Evolutionary conservation across 2,888 invertebrate species (phyloP), one percentile per base, ranked within the genome.

Genomic region (Volucella inflata): DNA sequence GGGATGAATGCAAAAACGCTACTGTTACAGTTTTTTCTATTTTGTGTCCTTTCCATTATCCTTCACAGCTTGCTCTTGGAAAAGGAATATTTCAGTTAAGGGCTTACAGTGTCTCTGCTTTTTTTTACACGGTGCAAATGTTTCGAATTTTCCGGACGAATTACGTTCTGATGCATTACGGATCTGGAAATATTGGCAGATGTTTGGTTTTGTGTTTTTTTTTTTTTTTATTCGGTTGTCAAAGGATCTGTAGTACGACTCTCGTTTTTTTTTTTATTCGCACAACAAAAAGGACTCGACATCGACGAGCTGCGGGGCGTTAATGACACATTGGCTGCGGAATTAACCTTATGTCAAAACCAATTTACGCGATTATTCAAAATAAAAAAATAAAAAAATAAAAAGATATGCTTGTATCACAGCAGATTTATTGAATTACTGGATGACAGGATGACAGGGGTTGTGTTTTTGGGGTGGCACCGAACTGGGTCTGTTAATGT

Each of bases 301-400:
- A 55, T 78, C 70, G 38, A 57, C 76, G 60, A 62, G 72, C 80
- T 68, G 72, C 80, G 72, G 80, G 76, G 68, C 76, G 72, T 85
- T 85, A 85, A 85, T 85, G 85, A 80, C 80, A 84, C 79, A 76
- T 79, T 84, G 84, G 75, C 84, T 67, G 55, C 68, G 67, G 85
- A 77, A 76, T 85, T 85, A 85, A 85, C 85, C 80, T 80, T 80
- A 76, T 85, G 85, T 85, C 85, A 77, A 85, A 85, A 80, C 80
- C 85, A 85, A 85, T 85, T 81, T 77, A 85, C 80, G 76, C 80
- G 71, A 85, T 80, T 80, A 81, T 81, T 85, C 71, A 80, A 77
- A 76, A 71, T 55, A 57, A 42, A 48, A 42, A 48, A 70, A 65
- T 46, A 71, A 70, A 59, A 62, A 44, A 42, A 6, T 53, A 65